Evolutionary conservation across 2,797 vertebrate genomes (phyloP), one percentile per base, ranked within the genome.

Genomic region (Periparus ater): DNA sequence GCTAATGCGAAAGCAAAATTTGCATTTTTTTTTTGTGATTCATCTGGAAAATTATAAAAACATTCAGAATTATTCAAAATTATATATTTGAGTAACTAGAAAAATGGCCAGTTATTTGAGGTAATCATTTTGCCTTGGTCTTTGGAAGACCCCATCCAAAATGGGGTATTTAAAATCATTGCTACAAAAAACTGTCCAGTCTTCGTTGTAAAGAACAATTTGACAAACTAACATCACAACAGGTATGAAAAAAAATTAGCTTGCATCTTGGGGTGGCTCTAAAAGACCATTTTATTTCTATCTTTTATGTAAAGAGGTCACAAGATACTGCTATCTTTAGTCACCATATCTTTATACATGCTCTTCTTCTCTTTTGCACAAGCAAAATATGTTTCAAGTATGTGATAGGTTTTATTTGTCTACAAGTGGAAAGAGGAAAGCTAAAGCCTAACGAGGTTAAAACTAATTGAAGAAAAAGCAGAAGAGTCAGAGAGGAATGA

Each of bases 271-370:
- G 2, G 7, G 10, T 55, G 14, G 2, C 9, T 77, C 30, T 81
- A 26, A 77, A 60, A 53, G 16, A 21, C 3, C 6, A 40, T 44
- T 80, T 65, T 50, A 63, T 4, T 44, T 42, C 22, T 36, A 12
- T 11, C 3, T 65, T 60, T 65, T 32, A 55, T 30, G 18, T 29
- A 65, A 50, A 48, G 9, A 21, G 3, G 23, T 76, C 13, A 34
- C 18, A 76, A 60, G 23, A 32, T 13, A 36, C 11, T 61, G 8
- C 51, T 53, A 23, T 61, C 27, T 94, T 81, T 70, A 66, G 23
- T 62, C 25, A 18, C 8, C 0, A 0, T 27, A 21, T 14, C 9
- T 89, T n/a, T 53, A 26, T 1, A 3, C 17, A 23, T 42, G 9
- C 19, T 58, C 14, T 17, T 72, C 80, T 51, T 40, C 14, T 44